Percentiles rank a stretch among this genome's conserved stretches.
These are phyloP conservation scores for Tipula confusa DNA, from an alignment of 2,888 invertebrate genomes.

Conservation along the genomic window DNA sequence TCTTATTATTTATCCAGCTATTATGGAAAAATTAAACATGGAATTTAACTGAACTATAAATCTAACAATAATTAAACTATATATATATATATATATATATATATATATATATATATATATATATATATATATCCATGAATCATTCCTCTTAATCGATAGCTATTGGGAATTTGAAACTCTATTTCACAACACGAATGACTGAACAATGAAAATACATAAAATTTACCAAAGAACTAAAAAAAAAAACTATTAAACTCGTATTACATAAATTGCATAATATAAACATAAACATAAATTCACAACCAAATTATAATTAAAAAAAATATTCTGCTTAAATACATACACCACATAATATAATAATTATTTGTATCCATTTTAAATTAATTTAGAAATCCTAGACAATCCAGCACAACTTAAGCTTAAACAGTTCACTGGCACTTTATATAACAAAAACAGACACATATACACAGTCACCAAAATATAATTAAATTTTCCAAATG, in stretches of 20 bases:
- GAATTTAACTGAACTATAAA: no score
- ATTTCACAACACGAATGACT: background rate
- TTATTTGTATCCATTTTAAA: slow-evolving; percentile 5
- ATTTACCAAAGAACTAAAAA: background rate
- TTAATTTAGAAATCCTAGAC: background rate
- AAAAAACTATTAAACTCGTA: background rate
- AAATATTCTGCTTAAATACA: background rate
- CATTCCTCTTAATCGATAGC: background rate
- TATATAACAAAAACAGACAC: background rate
- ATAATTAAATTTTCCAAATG: background rate
- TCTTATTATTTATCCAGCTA: no score
- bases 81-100: no score
- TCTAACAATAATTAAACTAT: no score
- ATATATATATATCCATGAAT: background rate
- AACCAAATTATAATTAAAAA: background rate
- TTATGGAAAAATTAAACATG: no score
- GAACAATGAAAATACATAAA: background rate
- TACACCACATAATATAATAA: background rate
- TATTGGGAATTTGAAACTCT: background rate
- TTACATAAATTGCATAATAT: background rate
- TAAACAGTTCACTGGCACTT: background rate
- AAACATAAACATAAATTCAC: background rate
- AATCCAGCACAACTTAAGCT: background rate
- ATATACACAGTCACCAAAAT: background rate
- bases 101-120: no score